Evolutionary conservation across 2,797 vertebrate genomes (phyloP).

Genomic region (Chiloscyllium punctatum): DNA sequence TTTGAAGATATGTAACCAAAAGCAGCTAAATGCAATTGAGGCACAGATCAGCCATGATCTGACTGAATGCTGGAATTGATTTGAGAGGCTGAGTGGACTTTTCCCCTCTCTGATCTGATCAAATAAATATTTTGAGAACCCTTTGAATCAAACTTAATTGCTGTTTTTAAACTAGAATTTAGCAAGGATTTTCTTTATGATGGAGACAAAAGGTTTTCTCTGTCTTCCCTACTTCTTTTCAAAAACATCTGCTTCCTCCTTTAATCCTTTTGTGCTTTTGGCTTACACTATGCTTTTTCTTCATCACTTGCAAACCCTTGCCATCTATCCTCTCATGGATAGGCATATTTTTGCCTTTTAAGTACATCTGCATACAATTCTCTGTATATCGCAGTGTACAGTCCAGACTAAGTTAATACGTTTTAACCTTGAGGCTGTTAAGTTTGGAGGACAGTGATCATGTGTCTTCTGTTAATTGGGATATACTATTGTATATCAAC

Average conservation of each 20-base stretch:
- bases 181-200: not conserved
- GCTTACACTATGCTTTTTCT: not conserved
- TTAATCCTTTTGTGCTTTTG: not conserved
- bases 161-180: not conserved
- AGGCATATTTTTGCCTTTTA: not conserved
- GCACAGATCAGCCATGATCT: not conserved
- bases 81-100: not conserved
- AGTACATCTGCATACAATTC: not conserved
- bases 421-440: not conserved
- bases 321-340: not conserved
- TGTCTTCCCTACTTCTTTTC: not conserved
- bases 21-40: not conserved
- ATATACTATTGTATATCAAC: not conserved
- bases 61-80: not conserved
- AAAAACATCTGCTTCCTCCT: not conserved
- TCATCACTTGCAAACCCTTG: not conserved
- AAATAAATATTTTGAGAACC: not conserved
- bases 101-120: not conserved
- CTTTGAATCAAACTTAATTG: not conserved
- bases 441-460: not conserved
- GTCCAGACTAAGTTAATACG: not conserved
- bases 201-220: not conserved
- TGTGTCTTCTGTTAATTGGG: not conserved
- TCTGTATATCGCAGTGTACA: not conserved
- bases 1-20: not conserved